Base-by-base conservation (phyloP, 2,113 vertebrate genomes). In the Oreochromis tanganicae region DNA sequence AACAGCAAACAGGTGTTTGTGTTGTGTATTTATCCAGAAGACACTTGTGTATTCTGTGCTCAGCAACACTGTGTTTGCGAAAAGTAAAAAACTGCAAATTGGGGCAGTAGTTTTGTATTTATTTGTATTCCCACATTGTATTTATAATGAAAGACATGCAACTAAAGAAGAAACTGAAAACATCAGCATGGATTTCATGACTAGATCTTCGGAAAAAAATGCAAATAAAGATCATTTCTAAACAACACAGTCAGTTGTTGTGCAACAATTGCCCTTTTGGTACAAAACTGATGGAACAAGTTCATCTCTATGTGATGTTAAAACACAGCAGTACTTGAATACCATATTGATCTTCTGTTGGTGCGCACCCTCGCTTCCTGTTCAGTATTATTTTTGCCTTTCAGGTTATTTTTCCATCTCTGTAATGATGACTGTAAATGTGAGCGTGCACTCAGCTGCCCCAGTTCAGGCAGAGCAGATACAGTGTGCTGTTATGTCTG, bases 401-500 rank as follows among this genome's bases (percentile, higher is more conserved):
- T 79, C 32, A 46, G 59, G 38, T 86, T 55, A n/a, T 75, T n/a
- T 61, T 9, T 73, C 27, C 19, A 27, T 43, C 32, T 66, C 8
- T 52, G 50, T 32, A 78, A n/a, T 88, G 57, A 54, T 6, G 36
- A 36, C 73, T 34, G 55, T 14, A 34, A 54, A 63, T 63, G 59
- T 41, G 24, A 71, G 11, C 16, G 32, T 38, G 36, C 41, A 79
- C 3, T 4, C 61, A 73, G 13, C 38, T 27, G 41, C 55, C 59
- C 59, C 10, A 8, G 83, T 86, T 89, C 81, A 89, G 85, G 38
- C 57, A 54, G 81, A 90, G 75, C 61, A 83, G 66, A 82, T 83
- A 29, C 56, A n/a, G 73, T 52, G 27, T n/a, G 80, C 71, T 89
- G 82, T 73, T 88, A 85, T 89, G 86, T 87, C 83, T 88, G 56